phyloP scores from a whole-genome alignment of 2,113 vertebrate genomes.

The Corydoras maculifer region DNA sequence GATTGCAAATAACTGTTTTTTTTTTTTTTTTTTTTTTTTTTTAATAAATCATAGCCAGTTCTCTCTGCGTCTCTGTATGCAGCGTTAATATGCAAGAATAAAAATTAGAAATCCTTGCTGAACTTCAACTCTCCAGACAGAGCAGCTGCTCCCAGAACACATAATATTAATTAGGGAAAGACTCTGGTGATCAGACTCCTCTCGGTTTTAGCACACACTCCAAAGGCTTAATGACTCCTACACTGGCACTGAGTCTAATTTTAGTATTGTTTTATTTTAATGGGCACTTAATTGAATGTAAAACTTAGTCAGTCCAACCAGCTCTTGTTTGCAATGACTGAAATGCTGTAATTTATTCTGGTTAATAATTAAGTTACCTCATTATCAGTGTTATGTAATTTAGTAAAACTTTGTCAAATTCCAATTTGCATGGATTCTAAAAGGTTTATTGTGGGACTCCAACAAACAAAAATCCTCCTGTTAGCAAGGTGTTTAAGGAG shows the following conservation, averaged over 20 bases:
- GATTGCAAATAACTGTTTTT: too few species aligned
- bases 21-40: too few species aligned
- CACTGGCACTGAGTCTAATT: conserved; percentile 32
- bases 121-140: conserved; percentile 26
- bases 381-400: neutral
- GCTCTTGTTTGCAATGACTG: conserved; percentile 34
- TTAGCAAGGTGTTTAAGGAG: too few species aligned
- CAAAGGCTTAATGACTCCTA: conserved; percentile 43
- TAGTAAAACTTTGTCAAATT: too few species aligned
- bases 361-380: conserved; percentile 6
- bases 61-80: conserved; percentile 3
- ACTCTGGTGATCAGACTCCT: conserved; percentile 35
- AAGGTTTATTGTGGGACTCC: too few species aligned
- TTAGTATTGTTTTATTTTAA: conserved; percentile 52
- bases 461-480: too few species aligned
- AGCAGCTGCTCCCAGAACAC: conserved; percentile 30
- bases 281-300: conserved; percentile 47
- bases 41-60: neutral
- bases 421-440: too few species aligned
- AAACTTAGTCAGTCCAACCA: conserved; percentile 42
- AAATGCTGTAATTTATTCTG: conserved; percentile 15
- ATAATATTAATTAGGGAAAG: conserved; percentile 47
- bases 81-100: conserved; percentile 16
- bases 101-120: conserved; percentile 26
- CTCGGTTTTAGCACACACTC: conserved; percentile 13